Base-by-base conservation (phyloP, 2,113 vertebrate species). In the Ptychochromis oligacanthus region DNA sequence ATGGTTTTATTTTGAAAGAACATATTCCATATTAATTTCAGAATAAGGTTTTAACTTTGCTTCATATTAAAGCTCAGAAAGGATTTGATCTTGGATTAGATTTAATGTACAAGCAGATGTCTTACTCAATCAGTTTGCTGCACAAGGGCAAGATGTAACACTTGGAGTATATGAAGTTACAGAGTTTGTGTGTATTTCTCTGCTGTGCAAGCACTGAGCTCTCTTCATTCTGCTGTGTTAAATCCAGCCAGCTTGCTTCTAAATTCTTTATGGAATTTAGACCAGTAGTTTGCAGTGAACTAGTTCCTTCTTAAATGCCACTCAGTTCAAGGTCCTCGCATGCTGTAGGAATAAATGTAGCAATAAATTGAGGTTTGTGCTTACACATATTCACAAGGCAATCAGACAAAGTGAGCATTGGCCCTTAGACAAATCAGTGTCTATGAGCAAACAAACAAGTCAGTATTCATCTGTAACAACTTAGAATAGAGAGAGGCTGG, bases 231-330 rank as follows among this genome's bases (percentile, higher is more conserved):
- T 57, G n/a, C n/a, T 78, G 34, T 34, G 34, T 81, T 81, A 76
- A 18, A 81, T 55, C 15, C 75, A 56, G 67, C 40, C n/a, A 8
- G 3, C 58, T 28, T 64, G 81, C 70, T 61, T 67, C 26, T 90
- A 70, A 91, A 90, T 88, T 80, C 70, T 93, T 93, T 9, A 91
- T 90, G 34, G 65, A 85, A 65, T 83, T 65, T 77, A 49, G 67
- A 17, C 61, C 52, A 12, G 70, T 58, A 70, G 75, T 18, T 34
- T 9, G 56, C 82, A 62, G 43, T 84, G 57, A 88, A 81, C 56
- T 75, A 36, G 4, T 65, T 82, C 10, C 76, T 52, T 9, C 61
- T 49, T 40, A 14, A 60, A 40, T 20, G 15, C 58, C 49, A 36
- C 67, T 72, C 77, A 36, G 7, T 31, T 75, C 20, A 22, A 11